These are phyloP conservation scores for Sylvia borin DNA, from an alignment of 2,797 vertebrate genomes.

Conservation along the genomic window DNA sequence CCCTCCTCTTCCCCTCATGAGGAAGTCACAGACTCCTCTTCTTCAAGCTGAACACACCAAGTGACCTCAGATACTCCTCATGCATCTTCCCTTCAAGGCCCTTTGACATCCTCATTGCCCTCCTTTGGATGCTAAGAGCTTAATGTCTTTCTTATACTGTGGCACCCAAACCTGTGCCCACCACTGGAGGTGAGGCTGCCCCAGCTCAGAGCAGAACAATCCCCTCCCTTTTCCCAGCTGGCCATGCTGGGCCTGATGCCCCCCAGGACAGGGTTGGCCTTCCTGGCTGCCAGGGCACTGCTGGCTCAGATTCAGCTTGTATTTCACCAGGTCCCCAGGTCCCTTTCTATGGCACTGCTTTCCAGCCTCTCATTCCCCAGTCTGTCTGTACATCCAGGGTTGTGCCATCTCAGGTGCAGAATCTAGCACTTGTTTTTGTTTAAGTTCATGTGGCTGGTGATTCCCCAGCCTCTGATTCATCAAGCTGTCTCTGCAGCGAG, in stretches of 20 bases:
- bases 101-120: too few relatives aligned
- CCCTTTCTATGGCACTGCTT: rapidly evolving
- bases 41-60: not conserved
- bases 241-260: rapidly evolving
- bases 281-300: not conserved
- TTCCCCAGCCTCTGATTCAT: not conserved
- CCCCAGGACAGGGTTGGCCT: rapidly evolving
- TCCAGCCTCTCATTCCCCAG: not conserved
- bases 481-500: rapidly evolving
- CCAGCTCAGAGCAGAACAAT: not conserved
- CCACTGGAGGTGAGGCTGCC: rapidly evolving
- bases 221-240: rapidly evolving
- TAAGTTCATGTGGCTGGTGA: rapidly evolving
- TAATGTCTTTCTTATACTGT: rapidly evolving
- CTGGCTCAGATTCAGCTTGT: rapidly evolving
- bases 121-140: not conserved
- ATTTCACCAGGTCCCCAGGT: rapidly evolving
- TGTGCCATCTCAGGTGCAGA: not conserved
- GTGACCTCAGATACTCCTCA: not conserved
- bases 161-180: rapidly evolving
- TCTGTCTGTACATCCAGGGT: too few relatives aligned
- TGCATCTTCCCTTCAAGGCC: not conserved
- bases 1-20: rapidly evolving
- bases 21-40: rapidly evolving
- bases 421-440: not conserved